phyloP scores from a whole-genome alignment of 2,113 vertebrate genomes.

The Prolemur simus region DNA sequence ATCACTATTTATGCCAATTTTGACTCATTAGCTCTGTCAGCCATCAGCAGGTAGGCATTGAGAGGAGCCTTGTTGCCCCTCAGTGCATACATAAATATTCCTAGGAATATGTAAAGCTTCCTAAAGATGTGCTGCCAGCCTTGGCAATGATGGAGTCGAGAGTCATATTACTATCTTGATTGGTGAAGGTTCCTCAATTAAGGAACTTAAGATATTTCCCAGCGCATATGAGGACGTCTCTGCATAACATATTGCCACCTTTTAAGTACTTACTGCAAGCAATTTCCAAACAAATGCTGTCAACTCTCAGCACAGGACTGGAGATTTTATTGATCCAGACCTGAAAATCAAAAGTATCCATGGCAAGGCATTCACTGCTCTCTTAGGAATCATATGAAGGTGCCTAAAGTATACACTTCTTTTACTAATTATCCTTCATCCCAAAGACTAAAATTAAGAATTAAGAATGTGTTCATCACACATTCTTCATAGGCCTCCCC shows the following conservation, averaged over 20 bases:
- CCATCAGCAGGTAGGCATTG: background rate
- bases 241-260: background rate
- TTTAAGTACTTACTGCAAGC: background rate
- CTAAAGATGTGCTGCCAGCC: background rate
- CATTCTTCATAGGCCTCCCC: background rate
- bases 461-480: background rate
- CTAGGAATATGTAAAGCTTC: background rate
- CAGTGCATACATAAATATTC: background rate
- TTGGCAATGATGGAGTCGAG: background rate
- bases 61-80: background rate
- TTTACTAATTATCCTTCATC: background rate
- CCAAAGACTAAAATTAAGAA: conserved; percentile 8
- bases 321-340: background rate
- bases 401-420: background rate
- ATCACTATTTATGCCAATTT: background rate
- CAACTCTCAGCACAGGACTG: background rate
- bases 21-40: background rate
- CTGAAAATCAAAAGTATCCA: background rate
- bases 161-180: background rate
- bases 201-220: background rate
- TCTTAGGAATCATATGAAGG: background rate
- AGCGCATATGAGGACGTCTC: background rate
- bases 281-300: conserved; percentile 31
- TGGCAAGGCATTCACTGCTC: background rate
- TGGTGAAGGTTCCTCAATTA: background rate